phyloP scores from a whole-genome alignment of 2,888 invertebrate species.

The Xylocampa areola region DNA sequence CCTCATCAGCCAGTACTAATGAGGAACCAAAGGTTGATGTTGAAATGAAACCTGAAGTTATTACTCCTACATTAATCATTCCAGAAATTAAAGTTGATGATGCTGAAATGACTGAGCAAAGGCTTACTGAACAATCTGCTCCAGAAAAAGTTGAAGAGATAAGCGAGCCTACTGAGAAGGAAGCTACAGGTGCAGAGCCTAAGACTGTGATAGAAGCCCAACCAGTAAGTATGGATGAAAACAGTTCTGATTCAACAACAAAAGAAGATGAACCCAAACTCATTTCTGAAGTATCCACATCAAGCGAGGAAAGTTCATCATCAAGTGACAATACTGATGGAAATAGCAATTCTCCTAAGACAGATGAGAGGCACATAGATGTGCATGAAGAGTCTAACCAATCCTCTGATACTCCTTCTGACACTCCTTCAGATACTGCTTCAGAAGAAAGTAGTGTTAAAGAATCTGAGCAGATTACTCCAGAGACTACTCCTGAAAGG shows the following conservation, averaged over 20 bases:
- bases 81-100: constrained; percentile 85
- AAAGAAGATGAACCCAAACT: constrained; percentile 81
- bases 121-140: constrained; percentile 72
- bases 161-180: constrained; percentile 54
- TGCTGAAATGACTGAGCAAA: constrained; percentile 83
- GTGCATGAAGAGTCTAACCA: constrained; percentile 73
- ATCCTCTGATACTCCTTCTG: constrained; percentile 59
- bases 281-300: constrained; percentile 78
- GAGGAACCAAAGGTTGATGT: constrained; percentile 69
- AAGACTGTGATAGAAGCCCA: constrained; percentile 65
- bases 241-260: constrained; percentile 76
- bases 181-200: constrained; percentile 48
- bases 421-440: constrained; percentile 55
- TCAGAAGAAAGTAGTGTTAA: constrained; percentile 52
- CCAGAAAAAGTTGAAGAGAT: constrained; percentile 60
- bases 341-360: constrained; percentile 84
- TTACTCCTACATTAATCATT: constrained; percentile 68
- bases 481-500: constrained; percentile 37
- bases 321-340: constrained; percentile 86
- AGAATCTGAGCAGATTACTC: constrained; percentile 50
- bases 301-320: constrained; percentile 85
- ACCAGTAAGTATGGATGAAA: constrained; percentile 73
- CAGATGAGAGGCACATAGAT: constrained; percentile 72
- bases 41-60: constrained; percentile 72
- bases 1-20: constrained; percentile 31